Evolutionary conservation across 2,888 invertebrate genomes (phyloP), one percentile per base, ranked within the genome.

Genomic region (Lapara coniferarum): DNA sequence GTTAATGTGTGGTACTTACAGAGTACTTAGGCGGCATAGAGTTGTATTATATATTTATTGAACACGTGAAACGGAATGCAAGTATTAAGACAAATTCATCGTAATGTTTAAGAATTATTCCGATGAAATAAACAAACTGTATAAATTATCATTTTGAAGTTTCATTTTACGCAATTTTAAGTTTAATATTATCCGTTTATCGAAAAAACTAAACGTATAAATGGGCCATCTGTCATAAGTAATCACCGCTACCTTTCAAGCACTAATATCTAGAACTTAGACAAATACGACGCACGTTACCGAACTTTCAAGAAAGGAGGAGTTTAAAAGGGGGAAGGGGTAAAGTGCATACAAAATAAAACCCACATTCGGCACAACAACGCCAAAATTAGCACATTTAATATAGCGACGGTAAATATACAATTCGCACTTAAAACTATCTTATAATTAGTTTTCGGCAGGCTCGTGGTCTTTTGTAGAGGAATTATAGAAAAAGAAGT

Each of bases 11-110:
- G 51, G 30, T 57, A 57, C 25, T 57, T n/a, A 66, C n/a, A 71
- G 77, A 74, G 84, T 82, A 83, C 81, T 81, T 83, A 82, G 69
- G 57, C 70, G 69, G 78, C 72, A 88, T 89, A 89, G 84, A 86
- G 81, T 83, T 90, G 91, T 92, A 90, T 89, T 88, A 91, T 89
- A 91, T 92, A 91, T 91, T 90, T 89, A 89, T 87, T 87, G 82
- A 85, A 81, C 74, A 78, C 84, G 80, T 75, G 80, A 81, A 83
- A 81, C 76, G 78, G 79, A 63, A 80, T 72, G 77, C 75, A 81
- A 80, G 78, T 82, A 77, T 79, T 75, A 77, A 80, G 81, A 75
- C 74, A 72, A 77, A 72, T 75, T 83, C 88, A 86, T 88, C 89
- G 89, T 86, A 81, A 88, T 85, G 85, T 75, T 78, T 85, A 84